Evolutionary conservation across 2,797 vertebrate species (phyloP), one percentile per base, ranked within the genome.

Genomic region (Betta splendens): DNA sequence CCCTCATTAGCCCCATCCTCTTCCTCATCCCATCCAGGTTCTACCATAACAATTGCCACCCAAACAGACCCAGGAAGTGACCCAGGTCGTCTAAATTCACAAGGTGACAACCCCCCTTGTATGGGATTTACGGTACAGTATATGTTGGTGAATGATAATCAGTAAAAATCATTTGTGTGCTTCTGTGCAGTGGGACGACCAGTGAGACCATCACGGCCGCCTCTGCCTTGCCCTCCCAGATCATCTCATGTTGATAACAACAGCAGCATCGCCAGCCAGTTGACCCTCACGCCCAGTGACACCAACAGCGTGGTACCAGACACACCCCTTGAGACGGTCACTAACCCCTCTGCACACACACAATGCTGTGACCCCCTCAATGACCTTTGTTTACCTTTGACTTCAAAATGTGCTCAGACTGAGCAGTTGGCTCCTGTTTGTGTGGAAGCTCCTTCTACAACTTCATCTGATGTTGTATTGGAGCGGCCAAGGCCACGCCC

Each of bases 11-110:
- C 71, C 6, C 79, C 55, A 0, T 47, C 49, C 1, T 83, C 87
- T 58, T 79, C 38, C 15, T 32, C 53, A 12, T 29, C 57, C 4
- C 44, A 12, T 28, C 63, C 68, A 1, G 29, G 69, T 23, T 38
- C 79, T 23, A 94, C 92, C 4, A 88, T 85, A 67, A 97, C 94
- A 77, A 96, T 93, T 73, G 92, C 96, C 80, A 98, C 96, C 0
- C 97, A 99, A 85, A 99, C 97, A 1, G 96, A 99, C 35, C 77
- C 84, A 9, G 80, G 84, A 79, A 69, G 79, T 0, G 38, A 42
- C 0, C 57, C 75, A 0, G 49, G 66, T 0, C 31, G 53, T 7
- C 38, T 3, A 2, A 60, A 69, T 8, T 0, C 63, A 0, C 55
- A 25, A 7, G 75, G 84, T 79, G 40, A 74, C 51, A 7, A 2